Base-by-base conservation (phyloP, 2,888 invertebrate genomes). In the Dione juno region DNA sequence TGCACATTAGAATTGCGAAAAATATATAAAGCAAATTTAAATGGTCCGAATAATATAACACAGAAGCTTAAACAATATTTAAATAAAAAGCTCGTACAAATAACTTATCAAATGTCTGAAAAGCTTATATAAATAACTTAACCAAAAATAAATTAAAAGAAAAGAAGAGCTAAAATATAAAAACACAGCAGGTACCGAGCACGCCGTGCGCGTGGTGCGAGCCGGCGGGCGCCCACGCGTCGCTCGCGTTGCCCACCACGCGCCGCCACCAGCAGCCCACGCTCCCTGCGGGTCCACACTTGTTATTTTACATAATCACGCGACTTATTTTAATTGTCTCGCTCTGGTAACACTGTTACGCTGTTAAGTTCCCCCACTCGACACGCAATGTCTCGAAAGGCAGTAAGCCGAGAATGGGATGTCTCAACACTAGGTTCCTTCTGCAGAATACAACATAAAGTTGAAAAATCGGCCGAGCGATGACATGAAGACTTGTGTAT, bases 241-340 rank as follows among this genome's bases (percentile, higher is more conserved):
- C 89, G 54, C 86, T 86, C 14, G 85, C 75, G 80, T 91, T 91
- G 54, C 92, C 92, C 13, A 90, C 84, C 70, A 90, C 88, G 41
- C 90, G 87, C 1, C 92, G 84, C 89, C 92, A 92, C 93, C 93
- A 93, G 77, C 93, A 93, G 0, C 92, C 93, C 35, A 91, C 91
- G 74, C 88, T 91, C 0, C 93, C 93, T 93, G 78, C 11, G 61
- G n/a, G n/a, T n/a, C n/a, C n/a, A n/a, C 14, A 45, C 2, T 45
- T 14, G 0, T 6, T n/a, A 45, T 50, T 19, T 16, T 19, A 3
- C 10, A 19, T 1, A 5, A 16, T 1, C 16, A 16, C 50, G 8
- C 19, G 16, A 16, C 10, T 16, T 3, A 48, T 1, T 3, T 48
- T n/a, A n/a, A n/a, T n/a, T n/a, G n/a, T n/a, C 28, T 28, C 28